Evolutionary conservation across 2,113 vertebrate species (phyloP).

Genomic region (Spizaetus ornatus): DNA sequence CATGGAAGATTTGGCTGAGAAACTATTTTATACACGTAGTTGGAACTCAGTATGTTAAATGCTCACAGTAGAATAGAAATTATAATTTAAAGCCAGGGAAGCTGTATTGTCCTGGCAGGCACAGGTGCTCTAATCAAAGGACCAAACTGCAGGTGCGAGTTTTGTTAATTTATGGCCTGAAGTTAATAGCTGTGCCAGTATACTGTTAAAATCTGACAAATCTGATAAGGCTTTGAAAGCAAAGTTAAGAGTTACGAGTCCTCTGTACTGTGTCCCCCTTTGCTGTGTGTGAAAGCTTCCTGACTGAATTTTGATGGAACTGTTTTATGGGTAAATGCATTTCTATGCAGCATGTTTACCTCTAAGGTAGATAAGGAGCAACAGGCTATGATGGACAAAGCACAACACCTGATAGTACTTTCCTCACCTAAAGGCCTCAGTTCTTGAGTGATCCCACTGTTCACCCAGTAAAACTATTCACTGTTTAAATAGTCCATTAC

Average conservation of each 20-base stretch:
- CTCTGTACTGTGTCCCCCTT: background rate
- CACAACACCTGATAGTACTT: background rate
- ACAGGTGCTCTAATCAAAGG: background rate
- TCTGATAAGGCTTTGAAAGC: background rate
- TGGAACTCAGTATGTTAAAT: background rate
- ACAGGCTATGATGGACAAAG: background rate
- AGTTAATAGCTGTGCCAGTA: background rate
- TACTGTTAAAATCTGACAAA: background rate
- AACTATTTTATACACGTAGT: background rate
- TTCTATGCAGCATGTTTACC: background rate
- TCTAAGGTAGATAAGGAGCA: background rate
- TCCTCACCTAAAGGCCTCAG: background rate
- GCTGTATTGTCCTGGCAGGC: background rate
- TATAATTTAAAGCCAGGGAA: background rate
- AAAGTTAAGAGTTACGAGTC: background rate
- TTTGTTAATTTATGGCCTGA: background rate
- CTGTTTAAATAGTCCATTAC: background rate
- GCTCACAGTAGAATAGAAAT: constrained; percentile 13
- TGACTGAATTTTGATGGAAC: background rate
- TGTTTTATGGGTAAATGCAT: background rate
- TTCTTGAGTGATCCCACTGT: background rate
- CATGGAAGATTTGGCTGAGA: background rate
- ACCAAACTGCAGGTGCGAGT: background rate
- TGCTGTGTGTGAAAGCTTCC: background rate
- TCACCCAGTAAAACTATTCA: background rate